phyloP scores from a whole-genome alignment of 1,140 invertebrate species.

The Eurosta solidaginis region DNA sequence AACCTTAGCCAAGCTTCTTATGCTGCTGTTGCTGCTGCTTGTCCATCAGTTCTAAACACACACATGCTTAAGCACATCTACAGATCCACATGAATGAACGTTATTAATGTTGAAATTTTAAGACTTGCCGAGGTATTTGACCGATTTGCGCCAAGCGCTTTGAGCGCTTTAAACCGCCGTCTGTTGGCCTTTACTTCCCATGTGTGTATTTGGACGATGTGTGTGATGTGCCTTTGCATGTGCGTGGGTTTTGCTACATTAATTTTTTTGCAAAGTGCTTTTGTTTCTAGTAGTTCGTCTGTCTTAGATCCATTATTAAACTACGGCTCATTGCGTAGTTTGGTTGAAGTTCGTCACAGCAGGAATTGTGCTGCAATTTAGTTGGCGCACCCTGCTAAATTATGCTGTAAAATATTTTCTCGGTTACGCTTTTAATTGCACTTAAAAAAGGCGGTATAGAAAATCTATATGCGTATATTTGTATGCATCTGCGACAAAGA shows the following conservation, averaged over 20 bases:
- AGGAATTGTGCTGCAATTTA: background rate
- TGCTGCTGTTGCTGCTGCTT: background rate
- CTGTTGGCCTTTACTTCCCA: background rate
- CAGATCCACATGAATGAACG: no score
- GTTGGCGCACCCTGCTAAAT: constrained; percentile 21
- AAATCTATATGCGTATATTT: no score
- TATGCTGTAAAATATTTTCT: background rate
- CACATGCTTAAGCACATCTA: no score
- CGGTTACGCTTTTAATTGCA: background rate
- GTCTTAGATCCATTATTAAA: background rate
- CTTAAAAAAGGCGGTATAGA: background rate
- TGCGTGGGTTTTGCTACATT: constrained; percentile 24
- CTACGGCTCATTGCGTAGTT: background rate
- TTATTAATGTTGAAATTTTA: background rate
- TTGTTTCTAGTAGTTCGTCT: background rate
- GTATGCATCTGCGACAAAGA: background rate
- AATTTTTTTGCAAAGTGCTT: constrained; percentile 11
- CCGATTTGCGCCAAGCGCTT: constrained; percentile 15
- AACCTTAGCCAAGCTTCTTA: background rate
- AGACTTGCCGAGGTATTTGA: constrained; percentile 3
- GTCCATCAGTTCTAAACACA: background rate
- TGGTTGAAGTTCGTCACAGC: background rate
- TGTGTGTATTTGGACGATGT: background rate
- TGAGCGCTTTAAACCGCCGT: background rate
- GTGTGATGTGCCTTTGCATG: background rate